These are phyloP conservation scores for Spondyliosoma cantharus DNA, from an alignment of 2,797 vertebrate species.

Conservation along the genomic window DNA sequence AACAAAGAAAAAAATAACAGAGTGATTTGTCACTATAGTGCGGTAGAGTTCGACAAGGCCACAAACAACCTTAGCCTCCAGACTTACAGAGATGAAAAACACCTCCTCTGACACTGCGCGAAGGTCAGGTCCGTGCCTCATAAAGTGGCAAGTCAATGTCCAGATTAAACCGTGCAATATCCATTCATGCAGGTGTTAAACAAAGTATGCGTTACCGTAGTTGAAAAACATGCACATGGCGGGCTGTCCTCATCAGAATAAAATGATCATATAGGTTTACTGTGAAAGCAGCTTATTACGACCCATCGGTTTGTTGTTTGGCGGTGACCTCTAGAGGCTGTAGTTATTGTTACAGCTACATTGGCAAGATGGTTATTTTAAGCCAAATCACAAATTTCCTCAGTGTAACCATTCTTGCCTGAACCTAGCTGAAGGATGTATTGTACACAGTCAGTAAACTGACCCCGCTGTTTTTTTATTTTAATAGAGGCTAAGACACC, in stretches of 20 bases:
- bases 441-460: slow-evolving; percentile 36
- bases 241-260: no score
- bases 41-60: background rate
- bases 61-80: background rate
- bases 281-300: no score
- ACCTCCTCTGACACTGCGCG: slow-evolving; percentile 8
- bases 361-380: no score
- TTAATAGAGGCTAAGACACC: background rate
- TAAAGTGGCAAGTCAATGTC: slow-evolving; percentile 5
- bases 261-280: no score
- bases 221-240: slow-evolving; percentile 16
- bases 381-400: no score
- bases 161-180: background rate
- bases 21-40: no score
- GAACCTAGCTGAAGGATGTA: no score
- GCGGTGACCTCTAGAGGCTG: no score
- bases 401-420: no score
- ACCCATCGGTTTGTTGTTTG: no score
- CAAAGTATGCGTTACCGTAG: background rate
- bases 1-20: background rate
- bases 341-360: no score
- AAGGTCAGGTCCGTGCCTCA: slow-evolving; percentile 22
- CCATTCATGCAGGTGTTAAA: background rate
- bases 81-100: background rate
- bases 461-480: background rate